These are phyloP conservation scores for Jaculus jaculus DNA, from an alignment of 2,113 vertebrate species.

Conservation along the genomic window DNA sequence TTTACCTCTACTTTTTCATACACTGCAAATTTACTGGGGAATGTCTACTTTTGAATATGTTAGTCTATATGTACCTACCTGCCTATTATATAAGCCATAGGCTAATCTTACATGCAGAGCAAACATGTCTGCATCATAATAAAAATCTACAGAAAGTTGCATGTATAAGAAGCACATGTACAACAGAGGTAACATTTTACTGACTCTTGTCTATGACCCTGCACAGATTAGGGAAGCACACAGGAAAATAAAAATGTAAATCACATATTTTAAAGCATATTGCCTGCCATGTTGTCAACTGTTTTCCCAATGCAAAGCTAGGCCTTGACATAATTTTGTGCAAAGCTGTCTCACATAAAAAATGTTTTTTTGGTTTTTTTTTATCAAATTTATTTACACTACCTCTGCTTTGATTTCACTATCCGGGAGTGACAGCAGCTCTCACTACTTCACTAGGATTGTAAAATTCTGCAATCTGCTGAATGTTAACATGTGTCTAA, in stretches of 20 bases:
- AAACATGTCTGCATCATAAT: not conserved
- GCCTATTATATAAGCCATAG: not conserved
- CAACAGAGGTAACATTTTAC: constrained; percentile 3
- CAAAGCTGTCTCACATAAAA: not conserved
- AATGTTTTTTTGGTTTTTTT: constrained; percentile 45
- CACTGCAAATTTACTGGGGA: not conserved
- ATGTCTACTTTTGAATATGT: not conserved
- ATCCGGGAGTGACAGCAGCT: not conserved
- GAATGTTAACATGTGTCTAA: not conserved
- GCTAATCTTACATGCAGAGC: constrained; percentile 16
- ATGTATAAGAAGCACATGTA: not conserved
- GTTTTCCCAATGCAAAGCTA: constrained; percentile 1
- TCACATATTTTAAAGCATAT: not conserved
- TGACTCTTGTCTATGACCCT: not conserved
- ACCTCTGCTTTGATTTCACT: not conserved
- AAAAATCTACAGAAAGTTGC: not conserved
- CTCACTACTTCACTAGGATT: not conserved
- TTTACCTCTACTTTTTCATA: not conserved
- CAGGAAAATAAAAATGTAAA: not conserved
- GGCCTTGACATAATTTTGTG: not conserved
- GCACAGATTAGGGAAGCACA: not conserved
- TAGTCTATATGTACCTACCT: not conserved
- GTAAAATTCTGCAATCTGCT: not conserved
- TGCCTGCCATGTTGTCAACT: not conserved
- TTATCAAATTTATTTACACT: not conserved